Evolutionary conservation across 2,113 vertebrate genomes (phyloP).

Genomic region (Cyprichromis sp.): DNA sequence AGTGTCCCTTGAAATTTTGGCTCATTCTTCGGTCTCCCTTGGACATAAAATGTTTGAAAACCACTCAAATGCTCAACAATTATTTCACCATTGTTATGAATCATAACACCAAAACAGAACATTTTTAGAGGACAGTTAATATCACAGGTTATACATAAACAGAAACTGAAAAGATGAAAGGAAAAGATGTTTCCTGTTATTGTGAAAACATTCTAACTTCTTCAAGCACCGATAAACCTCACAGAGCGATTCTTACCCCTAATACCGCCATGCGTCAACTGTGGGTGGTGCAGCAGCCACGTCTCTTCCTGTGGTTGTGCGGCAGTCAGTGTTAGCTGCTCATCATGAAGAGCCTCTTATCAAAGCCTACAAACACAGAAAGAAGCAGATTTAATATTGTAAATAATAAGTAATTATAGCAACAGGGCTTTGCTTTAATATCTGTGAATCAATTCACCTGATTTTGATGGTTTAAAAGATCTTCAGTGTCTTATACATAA

Average conservation of each 20-base stretch:
- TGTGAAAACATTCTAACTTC: neutral
- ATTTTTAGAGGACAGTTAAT: neutral
- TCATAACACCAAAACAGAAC: neutral
- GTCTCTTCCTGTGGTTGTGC: constrained; percentile 53
- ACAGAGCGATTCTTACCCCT: constrained; percentile 51
- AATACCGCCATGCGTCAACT: constrained; percentile 70
- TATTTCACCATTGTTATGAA: neutral
- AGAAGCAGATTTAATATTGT: neutral
- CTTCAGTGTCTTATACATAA: neutral
- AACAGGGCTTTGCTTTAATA: neutral
- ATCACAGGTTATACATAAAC: neutral
- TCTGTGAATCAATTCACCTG: neutral
- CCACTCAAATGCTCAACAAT: neutral
- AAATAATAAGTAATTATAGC: neutral
- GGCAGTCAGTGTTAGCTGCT: constrained; percentile 59
- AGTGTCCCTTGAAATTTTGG: neutral
- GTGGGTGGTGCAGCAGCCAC: constrained; percentile 58
- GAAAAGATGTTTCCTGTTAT: neutral
- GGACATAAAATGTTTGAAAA: neutral
- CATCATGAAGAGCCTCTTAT: constrained; percentile 65
- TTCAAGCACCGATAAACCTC: neutral
- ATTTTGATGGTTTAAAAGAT: neutral
- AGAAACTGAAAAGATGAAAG: neutral
- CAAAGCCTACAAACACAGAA: constrained; percentile 27
- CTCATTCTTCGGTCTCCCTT: neutral